Base-by-base conservation (phyloP, 1,140 invertebrate genomes). In the Trinorchestia longiramus region DNA sequence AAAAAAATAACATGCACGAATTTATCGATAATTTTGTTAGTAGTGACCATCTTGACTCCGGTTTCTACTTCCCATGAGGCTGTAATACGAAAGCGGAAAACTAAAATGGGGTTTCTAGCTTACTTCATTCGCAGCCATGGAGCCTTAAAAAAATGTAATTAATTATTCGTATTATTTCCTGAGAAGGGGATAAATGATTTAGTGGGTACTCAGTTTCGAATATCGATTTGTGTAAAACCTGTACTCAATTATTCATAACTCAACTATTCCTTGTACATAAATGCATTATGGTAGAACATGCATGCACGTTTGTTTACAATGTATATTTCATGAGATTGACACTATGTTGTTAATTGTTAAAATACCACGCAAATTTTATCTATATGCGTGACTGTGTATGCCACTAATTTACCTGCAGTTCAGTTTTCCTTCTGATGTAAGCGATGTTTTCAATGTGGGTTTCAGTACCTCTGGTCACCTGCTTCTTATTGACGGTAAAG, bases 241-340 rank as follows among this genome's bases (percentile, higher is more conserved):
- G 62, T 77, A 77, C 3, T 77, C 15, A 77, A 77, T 3, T 77
- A 77, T 77, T 3, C 28, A 23, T 1, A 23, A 23, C 62, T 8
- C 28, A 42, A 90, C n/a, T 90, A 90, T 90, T 90, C 41, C n/a
- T 90, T 90, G 88, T 90, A 90, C n/a, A 90, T 90, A 90, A 43
- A 42, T 42, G 36, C 41, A 90, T 36, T 90, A 90, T 42, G 28
- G 88, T 43, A 90, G 88, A 41, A 43, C 43, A 17, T 36, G 88
- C 43, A 90, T 43, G 88, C 88, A 36, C 88, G 88, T 90, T 90
- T 90, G 88, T 90, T 90, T 90, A 42, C n/a, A 90, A 42, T 90
- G 88, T 90, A 90, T 42, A 90, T 90, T 90, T 90, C 43, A 90
- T 90, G 88, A 90, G 43, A 90, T 90, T 42, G 88, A 90, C 88